phyloP scores from a whole-genome alignment of 37 sponge, comb jelly and placozoan species.

The Cladorhizidae sp. region DNA sequence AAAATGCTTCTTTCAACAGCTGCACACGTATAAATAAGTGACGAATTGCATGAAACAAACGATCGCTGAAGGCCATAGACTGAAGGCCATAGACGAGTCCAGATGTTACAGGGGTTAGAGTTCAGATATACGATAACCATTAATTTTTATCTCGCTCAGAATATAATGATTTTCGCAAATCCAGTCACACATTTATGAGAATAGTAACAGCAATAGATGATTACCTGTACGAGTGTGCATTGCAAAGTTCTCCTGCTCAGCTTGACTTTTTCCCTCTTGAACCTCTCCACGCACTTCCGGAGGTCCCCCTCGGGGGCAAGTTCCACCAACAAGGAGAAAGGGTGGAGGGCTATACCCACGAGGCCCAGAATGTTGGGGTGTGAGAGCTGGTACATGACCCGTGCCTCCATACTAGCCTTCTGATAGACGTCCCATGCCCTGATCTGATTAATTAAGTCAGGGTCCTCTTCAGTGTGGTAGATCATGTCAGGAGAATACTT shows the following conservation, averaged over 20 bases:
- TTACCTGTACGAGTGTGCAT: conserved; percentile 67
- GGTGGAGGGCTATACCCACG: conserved; percentile 67
- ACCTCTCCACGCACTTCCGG: conserved; percentile 38
- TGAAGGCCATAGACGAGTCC: too few species aligned
- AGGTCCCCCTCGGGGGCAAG: conserved; percentile 80
- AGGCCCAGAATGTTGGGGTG: conserved; percentile 72
- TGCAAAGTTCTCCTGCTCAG: conserved; percentile 45
- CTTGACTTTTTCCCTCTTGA: conserved; percentile 10
- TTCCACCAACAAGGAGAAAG: conserved; percentile 70
- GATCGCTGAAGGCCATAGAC: too few species aligned
- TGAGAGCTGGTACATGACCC: conserved; percentile 71
- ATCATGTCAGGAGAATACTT: conserved; percentile 14
- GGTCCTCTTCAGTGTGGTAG: background rate
- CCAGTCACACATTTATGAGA: too few species aligned
- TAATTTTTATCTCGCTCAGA: too few species aligned
- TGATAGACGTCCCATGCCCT: conserved; percentile 68
- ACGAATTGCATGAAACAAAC: too few species aligned
- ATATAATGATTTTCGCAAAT: too few species aligned
- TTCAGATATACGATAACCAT: too few species aligned
- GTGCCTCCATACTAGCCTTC: conserved; percentile 66
- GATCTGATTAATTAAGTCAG: conserved; percentile 8
- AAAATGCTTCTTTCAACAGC: too few species aligned
- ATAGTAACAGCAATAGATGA: background rate
- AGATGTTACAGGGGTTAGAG: too few species aligned
- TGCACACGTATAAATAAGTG: too few species aligned